Conservation (phyloP, 2,888 invertebrate genomes). For the Molorchus minor region DNA sequence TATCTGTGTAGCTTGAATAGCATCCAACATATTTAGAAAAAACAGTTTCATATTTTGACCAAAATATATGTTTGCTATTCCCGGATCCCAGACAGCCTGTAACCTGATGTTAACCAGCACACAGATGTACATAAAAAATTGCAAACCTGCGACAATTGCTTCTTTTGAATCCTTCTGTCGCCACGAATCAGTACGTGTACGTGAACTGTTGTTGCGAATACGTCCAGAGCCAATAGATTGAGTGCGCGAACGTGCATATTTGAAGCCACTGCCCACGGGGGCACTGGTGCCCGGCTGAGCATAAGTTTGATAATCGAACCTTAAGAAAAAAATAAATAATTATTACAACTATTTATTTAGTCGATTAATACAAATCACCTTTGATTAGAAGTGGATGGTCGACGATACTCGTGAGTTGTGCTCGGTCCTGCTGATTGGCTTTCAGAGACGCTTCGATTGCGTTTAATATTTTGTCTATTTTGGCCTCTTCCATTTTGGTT, state of each 20-base stretch:
- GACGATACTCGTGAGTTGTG: slow-evolving; percentile 44
- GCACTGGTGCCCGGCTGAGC: slow-evolving; percentile 60
- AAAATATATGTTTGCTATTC: too few species aligned
- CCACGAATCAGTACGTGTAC: slow-evolving; percentile 57
- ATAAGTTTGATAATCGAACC: too few species aligned
- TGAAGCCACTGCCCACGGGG: slow-evolving; percentile 55
- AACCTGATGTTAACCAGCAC: too few species aligned
- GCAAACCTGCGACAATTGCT: slow-evolving; percentile 39
- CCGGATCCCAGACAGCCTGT: too few species aligned
- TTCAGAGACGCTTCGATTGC: slow-evolving; percentile 75
- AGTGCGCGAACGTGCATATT: slow-evolving; percentile 55
- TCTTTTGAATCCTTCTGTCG: slow-evolving; percentile 52
- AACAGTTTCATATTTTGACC: too few species aligned
- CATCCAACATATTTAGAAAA: too few species aligned
- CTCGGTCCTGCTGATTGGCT: slow-evolving; percentile 60
- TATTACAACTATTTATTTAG: slow-evolving; percentile 37
- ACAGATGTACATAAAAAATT: too few species aligned
- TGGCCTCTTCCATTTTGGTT: slow-evolving; percentile 61
- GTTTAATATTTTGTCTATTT: slow-evolving; percentile 64
- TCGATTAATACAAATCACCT: slow-evolving; percentile 39
- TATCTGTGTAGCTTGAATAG: too few species aligned
- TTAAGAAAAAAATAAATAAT: too few species aligned
- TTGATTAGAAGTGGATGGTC: slow-evolving; percentile 41
- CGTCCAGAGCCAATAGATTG: slow-evolving; percentile 61
- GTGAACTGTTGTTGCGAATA: slow-evolving; percentile 47